Evolutionary conservation across 1,140 invertebrate species (phyloP).

Genomic region (Atta cephalotes): DNA sequence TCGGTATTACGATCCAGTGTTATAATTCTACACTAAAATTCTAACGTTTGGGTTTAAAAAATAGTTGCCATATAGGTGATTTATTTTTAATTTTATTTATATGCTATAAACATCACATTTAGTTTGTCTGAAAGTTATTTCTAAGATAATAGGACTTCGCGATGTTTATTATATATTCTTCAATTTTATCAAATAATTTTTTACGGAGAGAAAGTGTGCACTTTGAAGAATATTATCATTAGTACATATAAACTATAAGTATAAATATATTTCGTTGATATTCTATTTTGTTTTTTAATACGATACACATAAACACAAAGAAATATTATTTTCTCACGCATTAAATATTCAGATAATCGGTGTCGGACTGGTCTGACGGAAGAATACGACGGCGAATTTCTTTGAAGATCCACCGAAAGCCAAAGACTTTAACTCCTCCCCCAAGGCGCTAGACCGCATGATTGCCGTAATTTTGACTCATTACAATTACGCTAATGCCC

Average conservation of each 20-base stretch:
- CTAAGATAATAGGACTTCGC: neutral
- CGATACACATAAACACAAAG: neutral
- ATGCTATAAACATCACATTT: neutral
- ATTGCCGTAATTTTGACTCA: conserved; percentile 84
- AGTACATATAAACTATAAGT: neutral
- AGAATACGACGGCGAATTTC: conserved; percentile 64
- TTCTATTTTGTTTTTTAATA: conserved; percentile 10
- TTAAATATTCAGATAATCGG: conserved; percentile 24
- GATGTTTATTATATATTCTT: neutral
- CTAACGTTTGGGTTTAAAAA: neutral
- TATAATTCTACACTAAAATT: neutral
- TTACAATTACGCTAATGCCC: conserved; percentile 85
- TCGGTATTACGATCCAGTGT: neutral
- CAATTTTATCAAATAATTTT: neutral
- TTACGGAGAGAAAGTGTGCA: neutral
- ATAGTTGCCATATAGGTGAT: neutral
- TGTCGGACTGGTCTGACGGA: neutral
- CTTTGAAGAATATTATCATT: neutral
- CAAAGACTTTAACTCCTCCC: conserved; percentile 57
- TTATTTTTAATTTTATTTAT: neutral
- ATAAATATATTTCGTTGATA: neutral
- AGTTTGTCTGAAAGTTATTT: neutral
- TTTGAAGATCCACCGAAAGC: conserved; percentile 73
- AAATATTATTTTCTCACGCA: conserved; percentile 21
- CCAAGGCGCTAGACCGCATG: conserved; percentile 80